These are phyloP conservation scores for Cirrhinus molitorella DNA, from an alignment of 2,797 vertebrate genomes.

Conservation along the genomic window DNA sequence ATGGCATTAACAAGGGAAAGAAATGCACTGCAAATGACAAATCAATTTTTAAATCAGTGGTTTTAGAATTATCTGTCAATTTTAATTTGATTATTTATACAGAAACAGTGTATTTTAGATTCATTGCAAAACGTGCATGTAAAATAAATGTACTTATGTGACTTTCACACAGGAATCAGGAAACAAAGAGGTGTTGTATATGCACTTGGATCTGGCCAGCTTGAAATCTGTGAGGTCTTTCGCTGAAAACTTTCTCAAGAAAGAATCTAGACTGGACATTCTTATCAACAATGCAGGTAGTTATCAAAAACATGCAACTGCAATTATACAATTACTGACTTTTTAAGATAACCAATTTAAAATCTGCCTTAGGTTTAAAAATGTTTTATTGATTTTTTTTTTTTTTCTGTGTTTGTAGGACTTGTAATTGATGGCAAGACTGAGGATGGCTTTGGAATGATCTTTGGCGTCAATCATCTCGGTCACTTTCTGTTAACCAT, in stretches of 20 bases:
- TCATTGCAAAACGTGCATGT: background rate
- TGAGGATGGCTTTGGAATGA: slow-evolving; percentile 64
- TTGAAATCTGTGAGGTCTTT: slow-evolving; percentile 82
- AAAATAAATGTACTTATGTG: background rate
- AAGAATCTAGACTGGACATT: slow-evolving; percentile 84
- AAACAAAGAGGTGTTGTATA: slow-evolving; percentile 80
- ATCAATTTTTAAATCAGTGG: no score
- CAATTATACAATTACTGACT: background rate
- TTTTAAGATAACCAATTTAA: background rate
- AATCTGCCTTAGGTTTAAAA: background rate
- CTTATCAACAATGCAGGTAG: slow-evolving; percentile 89
- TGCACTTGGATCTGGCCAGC: slow-evolving; percentile 85
- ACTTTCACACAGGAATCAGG: slow-evolving; percentile 77
- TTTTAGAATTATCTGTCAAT: no score
- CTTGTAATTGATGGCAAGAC: slow-evolving; percentile 56
- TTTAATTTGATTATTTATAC: no score
- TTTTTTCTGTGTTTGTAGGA: slow-evolving; percentile 36
- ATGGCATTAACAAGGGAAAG: no score
- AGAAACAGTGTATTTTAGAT: no score
- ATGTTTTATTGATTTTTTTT: background rate
- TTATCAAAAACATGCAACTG: background rate
- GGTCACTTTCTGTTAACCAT: slow-evolving; percentile 67
- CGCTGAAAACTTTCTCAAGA: slow-evolving; percentile 80
- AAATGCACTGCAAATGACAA: no score
- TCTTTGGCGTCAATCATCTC: slow-evolving; percentile 69